Conservation (phyloP, 2,797 vertebrate genomes). For the Mustela erminea region DNA sequence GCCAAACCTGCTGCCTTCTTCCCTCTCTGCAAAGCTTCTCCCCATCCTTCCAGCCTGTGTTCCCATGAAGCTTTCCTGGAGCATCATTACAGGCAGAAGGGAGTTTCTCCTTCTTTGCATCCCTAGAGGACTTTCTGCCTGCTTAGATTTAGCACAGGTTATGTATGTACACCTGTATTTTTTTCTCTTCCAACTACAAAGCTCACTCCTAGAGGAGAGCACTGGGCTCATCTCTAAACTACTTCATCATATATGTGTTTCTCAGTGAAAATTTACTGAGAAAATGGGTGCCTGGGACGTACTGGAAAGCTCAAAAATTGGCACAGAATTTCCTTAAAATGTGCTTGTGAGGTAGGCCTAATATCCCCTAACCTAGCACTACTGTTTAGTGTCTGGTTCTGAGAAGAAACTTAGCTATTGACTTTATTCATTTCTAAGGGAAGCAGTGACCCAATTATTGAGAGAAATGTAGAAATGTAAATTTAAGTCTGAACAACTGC, state of each 20-base stretch:
- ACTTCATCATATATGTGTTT: not conserved
- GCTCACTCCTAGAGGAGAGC: not conserved
- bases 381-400: not conserved
- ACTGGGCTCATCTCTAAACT: not conserved
- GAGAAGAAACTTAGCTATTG: not conserved
- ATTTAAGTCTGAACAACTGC: not conserved
- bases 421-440: constrained; percentile 42
- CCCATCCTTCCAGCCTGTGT: not conserved
- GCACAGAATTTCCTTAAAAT: not conserved
- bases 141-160: not conserved
- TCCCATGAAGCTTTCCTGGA: not conserved
- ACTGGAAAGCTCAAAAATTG: not conserved
- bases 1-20: not conserved
- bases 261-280: not conserved
- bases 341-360: not conserved
- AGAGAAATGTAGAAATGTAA: not conserved
- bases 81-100: not conserved
- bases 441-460: not conserved
- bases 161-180: not conserved
- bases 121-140: not conserved
- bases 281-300: not conserved
- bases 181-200: not conserved
- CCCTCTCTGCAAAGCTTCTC: not conserved
- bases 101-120: not conserved
- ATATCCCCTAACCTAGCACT: not conserved